Conservation (phyloP, 2,113 vertebrate species). For the Lucifuga dentata region DNA sequence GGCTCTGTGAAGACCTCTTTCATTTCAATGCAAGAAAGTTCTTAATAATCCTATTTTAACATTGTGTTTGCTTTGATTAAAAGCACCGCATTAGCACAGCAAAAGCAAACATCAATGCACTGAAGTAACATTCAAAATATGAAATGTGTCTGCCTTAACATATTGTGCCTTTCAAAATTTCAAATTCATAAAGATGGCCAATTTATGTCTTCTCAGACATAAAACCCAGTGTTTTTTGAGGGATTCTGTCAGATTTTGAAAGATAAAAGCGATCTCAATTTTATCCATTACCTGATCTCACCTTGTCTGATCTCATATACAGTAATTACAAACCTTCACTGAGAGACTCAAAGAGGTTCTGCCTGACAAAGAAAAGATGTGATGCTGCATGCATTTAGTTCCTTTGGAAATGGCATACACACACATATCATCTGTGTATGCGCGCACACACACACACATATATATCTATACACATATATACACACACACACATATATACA, state of each 20-base stretch:
- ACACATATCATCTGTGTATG: too few relatives aligned
- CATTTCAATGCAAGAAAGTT: not conserved
- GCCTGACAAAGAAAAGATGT: slow-evolving; percentile 39
- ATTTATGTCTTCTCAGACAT: slow-evolving; percentile 48
- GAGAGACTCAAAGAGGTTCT: slow-evolving; percentile 13
- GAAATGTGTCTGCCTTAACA: slow-evolving; percentile 31
- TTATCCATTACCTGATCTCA: slow-evolving; percentile 30
- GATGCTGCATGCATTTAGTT: slow-evolving; percentile 25
- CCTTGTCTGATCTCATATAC: slow-evolving; percentile 23
- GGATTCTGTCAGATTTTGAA: slow-evolving; percentile 42
- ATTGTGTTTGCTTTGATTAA: slow-evolving; percentile 11
- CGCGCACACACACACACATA: too few relatives aligned
- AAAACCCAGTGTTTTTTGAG: slow-evolving; percentile 35
- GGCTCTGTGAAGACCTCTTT: not conserved
- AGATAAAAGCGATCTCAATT: slow-evolving; percentile 38
- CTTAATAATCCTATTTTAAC: not conserved
- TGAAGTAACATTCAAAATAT: slow-evolving; percentile 15
- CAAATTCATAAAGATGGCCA: slow-evolving; percentile 33
- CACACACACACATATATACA: too few relatives aligned
- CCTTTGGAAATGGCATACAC: slow-evolving; percentile 10
- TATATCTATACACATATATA: too few relatives aligned
- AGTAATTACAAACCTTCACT: slow-evolving; percentile 38
- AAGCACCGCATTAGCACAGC: not conserved
- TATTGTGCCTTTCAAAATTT: slow-evolving; percentile 33
- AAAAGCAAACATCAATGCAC: slow-evolving; percentile 17